A percentile compares a stretch with the other conserved stretches of the same genome.
phyloP scores from a whole-genome alignment of 2,113 vertebrate species.

The Dipodomys merriami region DNA sequence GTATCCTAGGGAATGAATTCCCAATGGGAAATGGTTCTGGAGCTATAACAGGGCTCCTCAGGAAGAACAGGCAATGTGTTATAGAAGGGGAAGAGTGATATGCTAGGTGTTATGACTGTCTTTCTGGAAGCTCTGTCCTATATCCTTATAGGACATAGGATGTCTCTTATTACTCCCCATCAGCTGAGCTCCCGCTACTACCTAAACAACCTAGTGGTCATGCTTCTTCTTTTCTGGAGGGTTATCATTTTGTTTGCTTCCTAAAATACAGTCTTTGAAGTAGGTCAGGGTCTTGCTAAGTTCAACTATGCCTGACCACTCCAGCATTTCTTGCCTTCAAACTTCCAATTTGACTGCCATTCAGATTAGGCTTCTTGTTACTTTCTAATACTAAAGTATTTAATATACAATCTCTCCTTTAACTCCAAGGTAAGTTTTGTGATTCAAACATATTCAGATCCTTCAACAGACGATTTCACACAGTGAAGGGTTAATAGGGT shows the following conservation, averaged over 20 bases:
- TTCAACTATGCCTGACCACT: not conserved
- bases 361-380: not conserved
- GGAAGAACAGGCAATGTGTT: no score
- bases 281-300: accelerated
- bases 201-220: not conserved
- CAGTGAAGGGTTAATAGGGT: not conserved
- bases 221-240: not conserved
- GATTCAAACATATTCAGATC: slow-evolving; percentile 23
- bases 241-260: not conserved
- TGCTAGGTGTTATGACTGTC: accelerated
- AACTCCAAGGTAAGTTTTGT: not conserved
- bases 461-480: not conserved
- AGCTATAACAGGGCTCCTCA: not conserved
- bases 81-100: not conserved
- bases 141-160: not conserved
- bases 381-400: not conserved
- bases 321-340: not conserved
- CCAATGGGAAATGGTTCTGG: not conserved
- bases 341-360: not conserved
- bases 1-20: not conserved
- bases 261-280: not conserved
- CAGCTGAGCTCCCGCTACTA: not conserved
- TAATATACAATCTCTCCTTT: not conserved
- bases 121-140: not conserved
- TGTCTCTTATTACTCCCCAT: not conserved